A percentile compares a stretch with the other conserved stretches of the same genome.
phyloP scores from a whole-genome alignment of 1,140 invertebrate genomes.

The Drosophila athabasca region DNA sequence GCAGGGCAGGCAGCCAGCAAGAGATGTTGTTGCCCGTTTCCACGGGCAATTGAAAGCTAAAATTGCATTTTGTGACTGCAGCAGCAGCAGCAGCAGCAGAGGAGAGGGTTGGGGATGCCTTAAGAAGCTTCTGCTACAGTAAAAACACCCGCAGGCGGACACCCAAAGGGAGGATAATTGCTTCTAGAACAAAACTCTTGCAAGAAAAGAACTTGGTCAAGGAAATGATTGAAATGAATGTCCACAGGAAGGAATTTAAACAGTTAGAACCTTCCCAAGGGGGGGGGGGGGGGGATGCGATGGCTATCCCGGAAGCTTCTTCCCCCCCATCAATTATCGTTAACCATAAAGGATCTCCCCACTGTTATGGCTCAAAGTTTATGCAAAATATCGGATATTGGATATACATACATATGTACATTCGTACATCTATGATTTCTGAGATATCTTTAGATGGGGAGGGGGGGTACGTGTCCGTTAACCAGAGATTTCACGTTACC shows the following conservation, averaged over 20 bases:
- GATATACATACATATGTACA: too few relatives aligned
- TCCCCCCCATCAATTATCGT: too few relatives aligned
- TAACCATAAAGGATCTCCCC: too few relatives aligned
- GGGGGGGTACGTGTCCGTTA: not conserved
- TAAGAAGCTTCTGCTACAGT: constrained; percentile 36
- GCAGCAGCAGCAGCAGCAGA: constrained; percentile 23
- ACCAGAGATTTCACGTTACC: constrained; percentile 14
- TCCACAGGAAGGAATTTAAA: too few relatives aligned
- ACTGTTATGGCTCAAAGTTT: too few relatives aligned
- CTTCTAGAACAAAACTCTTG: not conserved
- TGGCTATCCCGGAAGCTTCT: too few relatives aligned
- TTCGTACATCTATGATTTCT: too few relatives aligned
- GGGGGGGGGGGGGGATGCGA: too few relatives aligned
- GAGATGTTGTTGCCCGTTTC: constrained; percentile 46
- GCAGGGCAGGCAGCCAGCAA: not conserved
- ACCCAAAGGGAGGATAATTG: constrained; percentile 1
- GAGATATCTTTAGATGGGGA: too few relatives aligned
- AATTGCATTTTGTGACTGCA: constrained; percentile 78
- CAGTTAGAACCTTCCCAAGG: too few relatives aligned
- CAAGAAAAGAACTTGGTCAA: not conserved
- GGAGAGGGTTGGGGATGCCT: not conserved
- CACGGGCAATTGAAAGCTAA: constrained; percentile 78
- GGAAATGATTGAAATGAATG: not conserved
- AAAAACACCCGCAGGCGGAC: constrained; percentile 23
- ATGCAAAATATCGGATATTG: too few relatives aligned